Evolutionary conservation across 2,888 invertebrate genomes (phyloP), one percentile per base, ranked within the genome.

Genomic region (Spodoptera littoralis): DNA sequence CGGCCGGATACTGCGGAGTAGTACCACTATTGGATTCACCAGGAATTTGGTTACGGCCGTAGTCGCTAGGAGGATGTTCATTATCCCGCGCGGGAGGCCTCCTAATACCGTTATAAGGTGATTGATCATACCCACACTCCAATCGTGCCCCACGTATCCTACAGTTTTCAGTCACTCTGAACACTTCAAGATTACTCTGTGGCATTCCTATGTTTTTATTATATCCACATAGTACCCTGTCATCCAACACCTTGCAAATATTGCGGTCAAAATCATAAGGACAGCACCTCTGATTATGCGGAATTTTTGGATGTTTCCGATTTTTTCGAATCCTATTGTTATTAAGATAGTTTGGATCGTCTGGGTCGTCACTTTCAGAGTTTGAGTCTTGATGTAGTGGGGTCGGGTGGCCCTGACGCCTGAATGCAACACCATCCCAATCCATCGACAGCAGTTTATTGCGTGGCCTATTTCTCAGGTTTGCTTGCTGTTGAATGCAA

Each of bases 161-260:
- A 64, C 93, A 93, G 0, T 87, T 90, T 13, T 84, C 84, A 11
- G 80, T 62, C 11, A 89, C 58, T 2, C 81, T 58, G 4, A 77
- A 24, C 0, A 68, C 55, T 0, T 48, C 60, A 22, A 84, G 65
- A 3, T 82, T 76, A 50, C 75, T 80, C 9, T 65, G 46, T 8
- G 85, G 83, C 2, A 46, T 65, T 0, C 91, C 92, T n/a, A 85
- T 22, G 70, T 93, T 93, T 55, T 70, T 87, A 61, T 93, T 84
- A 55, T 83, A 93, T 6, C 93, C 93, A 73, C 93, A 93, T 3
- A 92, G 76, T 3, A 89, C 45, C 75, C 92, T 86, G 45, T 92
- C 89, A 36, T 89, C 88, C 4, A 92, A 70, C 9, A 73, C 44
- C 79, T 79, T 84, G 65, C 93, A 93, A 41, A 82, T 36, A 12